phyloP scores from a whole-genome alignment of 2,113 vertebrate genomes.

The Chamaea fasciata region DNA sequence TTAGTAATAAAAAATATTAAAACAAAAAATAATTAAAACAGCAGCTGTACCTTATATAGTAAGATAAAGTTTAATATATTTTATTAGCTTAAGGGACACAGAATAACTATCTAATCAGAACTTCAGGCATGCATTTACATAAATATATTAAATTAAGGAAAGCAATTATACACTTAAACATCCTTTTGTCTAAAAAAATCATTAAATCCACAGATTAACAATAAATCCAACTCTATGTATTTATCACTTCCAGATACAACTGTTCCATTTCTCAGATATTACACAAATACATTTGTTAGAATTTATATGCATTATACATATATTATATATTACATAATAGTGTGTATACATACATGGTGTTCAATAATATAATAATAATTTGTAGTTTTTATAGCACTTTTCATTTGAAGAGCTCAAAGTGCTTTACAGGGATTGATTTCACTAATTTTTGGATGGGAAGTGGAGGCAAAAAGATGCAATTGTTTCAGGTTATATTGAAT shows the following conservation, averaged over 20 bases:
- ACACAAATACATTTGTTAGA: constrained; percentile 81
- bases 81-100: constrained; percentile 77
- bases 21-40: constrained; percentile 44
- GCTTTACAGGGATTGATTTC: constrained; percentile 17
- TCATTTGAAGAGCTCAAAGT: constrained; percentile 50
- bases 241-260: constrained; percentile 76
- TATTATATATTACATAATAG: constrained; percentile 83
- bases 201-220: constrained; percentile 81
- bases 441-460: background rate
- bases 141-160: constrained; percentile 80
- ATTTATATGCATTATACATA: constrained; percentile 84
- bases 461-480: constrained; percentile 11
- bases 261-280: constrained; percentile 77
- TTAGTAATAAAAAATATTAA: constrained; percentile 26
- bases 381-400: constrained; percentile 60
- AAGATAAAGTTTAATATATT: constrained; percentile 78
- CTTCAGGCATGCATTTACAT: constrained; percentile 82
- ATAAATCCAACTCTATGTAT: constrained; percentile 78
- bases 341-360: constrained; percentile 80
- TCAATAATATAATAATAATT: constrained; percentile 67
- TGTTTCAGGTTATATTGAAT: background rate
- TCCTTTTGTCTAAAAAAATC: constrained; percentile 77
- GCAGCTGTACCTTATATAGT: constrained; percentile 50
- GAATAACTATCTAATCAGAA: constrained; percentile 78
- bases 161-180: constrained; percentile 78